Evolutionary conservation across 2,113 vertebrate genomes (phyloP).

Genomic region (Acrocephalus arundinaceus): DNA sequence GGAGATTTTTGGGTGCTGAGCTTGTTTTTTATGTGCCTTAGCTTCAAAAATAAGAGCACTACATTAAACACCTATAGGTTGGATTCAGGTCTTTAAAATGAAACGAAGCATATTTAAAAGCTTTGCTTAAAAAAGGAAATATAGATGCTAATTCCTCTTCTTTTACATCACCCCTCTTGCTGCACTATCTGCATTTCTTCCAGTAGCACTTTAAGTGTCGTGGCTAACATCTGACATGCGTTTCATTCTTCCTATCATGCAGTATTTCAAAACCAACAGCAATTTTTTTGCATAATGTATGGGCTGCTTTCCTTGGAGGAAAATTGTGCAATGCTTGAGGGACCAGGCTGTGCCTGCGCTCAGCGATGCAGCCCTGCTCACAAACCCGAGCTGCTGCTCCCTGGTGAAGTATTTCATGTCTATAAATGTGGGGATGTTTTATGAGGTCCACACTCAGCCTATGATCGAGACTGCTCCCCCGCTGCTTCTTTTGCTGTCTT

Average conservation of each 20-base stretch:
- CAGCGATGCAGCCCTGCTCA: fast-evolving
- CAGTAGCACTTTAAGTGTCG: background rate
- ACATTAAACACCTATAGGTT: background rate
- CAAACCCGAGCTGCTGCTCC: background rate
- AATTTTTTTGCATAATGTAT: slow-evolving; percentile 38
- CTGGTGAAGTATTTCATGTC: background rate
- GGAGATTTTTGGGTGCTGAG: background rate
- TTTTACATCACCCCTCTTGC: background rate
- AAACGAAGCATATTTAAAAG: background rate
- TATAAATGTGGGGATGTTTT: background rate
- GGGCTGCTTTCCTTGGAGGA: background rate
- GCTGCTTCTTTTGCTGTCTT: background rate
- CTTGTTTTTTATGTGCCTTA: background rate
- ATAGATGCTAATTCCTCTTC: background rate
- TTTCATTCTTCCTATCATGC: background rate
- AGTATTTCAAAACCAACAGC: background rate
- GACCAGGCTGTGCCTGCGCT: background rate
- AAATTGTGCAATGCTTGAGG: background rate
- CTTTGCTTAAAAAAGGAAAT: background rate
- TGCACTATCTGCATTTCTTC: background rate
- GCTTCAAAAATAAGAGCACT: background rate
- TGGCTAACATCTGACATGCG: background rate
- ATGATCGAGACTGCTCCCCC: background rate
- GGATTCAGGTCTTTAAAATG: background rate
- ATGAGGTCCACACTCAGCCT: background rate